Evolutionary conservation across 2,113 vertebrate genomes (phyloP).

Genomic region (Rhabdornis inornatus): DNA sequence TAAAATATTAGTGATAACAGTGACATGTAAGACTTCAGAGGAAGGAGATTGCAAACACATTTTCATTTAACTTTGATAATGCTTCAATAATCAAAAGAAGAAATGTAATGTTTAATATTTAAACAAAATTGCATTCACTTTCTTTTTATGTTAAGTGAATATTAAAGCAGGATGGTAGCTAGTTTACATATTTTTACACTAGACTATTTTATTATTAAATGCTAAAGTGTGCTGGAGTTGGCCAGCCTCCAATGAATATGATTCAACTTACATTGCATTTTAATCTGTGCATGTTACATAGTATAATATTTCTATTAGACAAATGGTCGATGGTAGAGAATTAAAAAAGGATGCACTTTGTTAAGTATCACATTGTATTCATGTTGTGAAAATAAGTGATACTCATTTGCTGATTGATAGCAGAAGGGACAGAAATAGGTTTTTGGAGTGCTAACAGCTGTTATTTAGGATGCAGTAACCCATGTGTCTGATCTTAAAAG

Average conservation of each 20-base stretch:
- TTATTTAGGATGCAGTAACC: background rate
- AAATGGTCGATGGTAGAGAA: slow-evolving; percentile 44
- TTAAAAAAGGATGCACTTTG: slow-evolving; percentile 49
- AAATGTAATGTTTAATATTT: slow-evolving; percentile 66
- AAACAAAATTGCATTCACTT: slow-evolving; percentile 64
- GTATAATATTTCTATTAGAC: slow-evolving; percentile 66
- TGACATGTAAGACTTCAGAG: slow-evolving; percentile 1
- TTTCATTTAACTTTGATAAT: slow-evolving; percentile 59
- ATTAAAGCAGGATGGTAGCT: slow-evolving; percentile 69
- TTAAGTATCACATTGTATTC: background rate
- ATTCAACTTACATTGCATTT: slow-evolving; percentile 68
- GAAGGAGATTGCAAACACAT: slow-evolving; percentile 1
- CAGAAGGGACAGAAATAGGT: background rate
- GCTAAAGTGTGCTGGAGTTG: slow-evolving; percentile 67
- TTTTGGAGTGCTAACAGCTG: background rate
- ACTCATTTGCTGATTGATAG: background rate
- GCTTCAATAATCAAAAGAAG: slow-evolving; percentile 69
- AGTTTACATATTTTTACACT: slow-evolving; percentile 71
- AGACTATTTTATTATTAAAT: slow-evolving; percentile 69
- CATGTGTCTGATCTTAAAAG: background rate
- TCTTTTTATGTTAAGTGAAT: slow-evolving; percentile 65
- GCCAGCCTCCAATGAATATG: slow-evolving; percentile 62
- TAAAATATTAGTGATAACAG: background rate
- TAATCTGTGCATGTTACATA: slow-evolving; percentile 65
- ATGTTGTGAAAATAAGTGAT: background rate